phyloP scores from a whole-genome alignment of 2,113 vertebrate species.

The Eublepharis macularius region DNA sequence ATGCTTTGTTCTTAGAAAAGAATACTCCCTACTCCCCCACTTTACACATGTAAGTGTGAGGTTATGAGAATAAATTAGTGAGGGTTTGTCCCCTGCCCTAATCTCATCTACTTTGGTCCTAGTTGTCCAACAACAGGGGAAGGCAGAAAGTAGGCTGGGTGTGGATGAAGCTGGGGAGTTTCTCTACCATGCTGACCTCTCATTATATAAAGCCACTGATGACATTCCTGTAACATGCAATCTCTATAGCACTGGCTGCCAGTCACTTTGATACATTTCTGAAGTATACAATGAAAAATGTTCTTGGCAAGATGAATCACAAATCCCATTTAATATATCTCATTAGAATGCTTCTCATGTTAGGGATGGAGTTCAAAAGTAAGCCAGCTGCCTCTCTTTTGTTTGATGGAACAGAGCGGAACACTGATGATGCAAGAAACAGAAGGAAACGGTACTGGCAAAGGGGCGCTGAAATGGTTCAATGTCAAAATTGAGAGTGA shows the following conservation, averaged over 20 bases:
- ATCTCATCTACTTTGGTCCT: too few species aligned
- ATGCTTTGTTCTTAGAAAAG: too few species aligned
- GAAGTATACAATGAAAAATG: neutral
- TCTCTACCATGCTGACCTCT: neutral
- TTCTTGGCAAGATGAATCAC: neutral
- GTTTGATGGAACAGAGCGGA: neutral
- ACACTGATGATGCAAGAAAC: slow-evolving; percentile 4
- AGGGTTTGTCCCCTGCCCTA: too few species aligned
- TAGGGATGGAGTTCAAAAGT: neutral
- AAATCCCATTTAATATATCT: neutral
- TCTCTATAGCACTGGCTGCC: neutral
- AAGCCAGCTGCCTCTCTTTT: neutral
- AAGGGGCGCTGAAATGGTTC: neutral
- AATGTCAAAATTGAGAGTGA: neutral
- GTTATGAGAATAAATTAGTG: too few species aligned
- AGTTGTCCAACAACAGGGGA: neutral
- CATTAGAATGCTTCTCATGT: neutral
- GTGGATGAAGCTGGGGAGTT: neutral
- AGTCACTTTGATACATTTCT: neutral
- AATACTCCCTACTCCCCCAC: too few species aligned
- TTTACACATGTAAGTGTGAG: too few species aligned
- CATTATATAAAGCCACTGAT: neutral
- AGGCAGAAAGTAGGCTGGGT: neutral
- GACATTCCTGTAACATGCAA: neutral
- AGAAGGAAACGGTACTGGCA: neutral